Evolutionary conservation across 1,140 invertebrate species (phyloP).

Genomic region (Brachionus rotundiformis): DNA sequence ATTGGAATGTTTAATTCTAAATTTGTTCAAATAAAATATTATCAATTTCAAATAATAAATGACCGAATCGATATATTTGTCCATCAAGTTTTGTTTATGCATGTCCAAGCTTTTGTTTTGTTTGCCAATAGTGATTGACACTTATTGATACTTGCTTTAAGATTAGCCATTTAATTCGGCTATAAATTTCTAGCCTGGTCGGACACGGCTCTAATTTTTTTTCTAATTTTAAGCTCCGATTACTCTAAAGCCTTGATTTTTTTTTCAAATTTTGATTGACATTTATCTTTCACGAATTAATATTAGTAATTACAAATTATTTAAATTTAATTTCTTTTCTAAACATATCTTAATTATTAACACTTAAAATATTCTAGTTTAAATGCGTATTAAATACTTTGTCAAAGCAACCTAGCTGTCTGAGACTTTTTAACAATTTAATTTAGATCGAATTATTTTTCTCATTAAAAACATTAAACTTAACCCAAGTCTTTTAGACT

Average conservation of each 20-base stretch:
- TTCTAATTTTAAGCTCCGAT: neutral
- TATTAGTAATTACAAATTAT: neutral
- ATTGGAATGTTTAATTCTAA: conserved; percentile 14
- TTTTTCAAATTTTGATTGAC: neutral
- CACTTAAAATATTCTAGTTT: neutral
- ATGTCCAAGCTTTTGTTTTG: neutral
- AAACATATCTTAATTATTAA: neutral
- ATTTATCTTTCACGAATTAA: neutral
- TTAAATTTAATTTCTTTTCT: neutral
- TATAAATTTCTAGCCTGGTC: neutral
- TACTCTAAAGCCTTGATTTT: neutral
- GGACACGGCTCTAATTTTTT: neutral
- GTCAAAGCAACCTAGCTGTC: neutral
- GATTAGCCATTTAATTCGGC: neutral
- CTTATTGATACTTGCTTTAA: conserved; percentile 30
- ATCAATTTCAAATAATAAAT: conserved; percentile 2
- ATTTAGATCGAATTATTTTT: neutral
- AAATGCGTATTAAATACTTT: neutral
- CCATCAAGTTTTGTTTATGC: neutral
- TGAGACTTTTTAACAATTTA: neutral
- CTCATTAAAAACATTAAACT: neutral
- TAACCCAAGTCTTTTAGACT: neutral
- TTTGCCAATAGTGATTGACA: conserved; percentile 17
- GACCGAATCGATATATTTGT: conserved; percentile 18
- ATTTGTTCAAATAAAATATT: conserved; percentile 5